Evolutionary conservation across 2,113 vertebrate species (phyloP).

Genomic region (Archocentrus centrarchus): DNA sequence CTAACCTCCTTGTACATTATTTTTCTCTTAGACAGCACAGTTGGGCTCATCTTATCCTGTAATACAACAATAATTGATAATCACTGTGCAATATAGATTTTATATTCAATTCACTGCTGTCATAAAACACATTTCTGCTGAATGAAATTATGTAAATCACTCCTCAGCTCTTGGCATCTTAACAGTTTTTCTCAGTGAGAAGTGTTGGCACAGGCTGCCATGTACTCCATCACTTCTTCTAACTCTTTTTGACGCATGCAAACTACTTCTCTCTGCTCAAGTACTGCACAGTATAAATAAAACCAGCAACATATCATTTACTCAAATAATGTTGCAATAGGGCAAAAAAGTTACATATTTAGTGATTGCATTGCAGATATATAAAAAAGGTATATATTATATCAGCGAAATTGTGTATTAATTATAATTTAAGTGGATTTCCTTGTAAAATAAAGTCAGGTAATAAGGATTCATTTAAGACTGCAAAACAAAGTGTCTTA

Average conservation of each 20-base stretch:
- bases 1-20: not conserved
- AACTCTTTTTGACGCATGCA: not conserved
- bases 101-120: not conserved
- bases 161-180: conserved; percentile 31
- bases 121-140: conserved; percentile 13
- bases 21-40: not conserved
- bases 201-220: conserved; percentile 21
- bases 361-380: not conserved
- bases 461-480: not conserved
- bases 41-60: not conserved
- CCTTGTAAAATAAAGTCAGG: not conserved
- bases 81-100: not conserved
- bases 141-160: conserved; percentile 36
- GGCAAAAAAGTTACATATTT: not conserved
- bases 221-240: not conserved
- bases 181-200: conserved; percentile 25
- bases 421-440: not conserved
- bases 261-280: not conserved
- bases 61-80: not conserved
- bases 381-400: not conserved
- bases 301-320: not conserved
- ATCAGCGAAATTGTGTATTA: not conserved
- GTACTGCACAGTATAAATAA: not conserved
- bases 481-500: not conserved
- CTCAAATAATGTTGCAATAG: not conserved